A percentile compares a stretch with the other conserved stretches of the same genome.
phyloP scores from a whole-genome alignment of 2,888 invertebrate species.

The Meganola albula region DNA sequence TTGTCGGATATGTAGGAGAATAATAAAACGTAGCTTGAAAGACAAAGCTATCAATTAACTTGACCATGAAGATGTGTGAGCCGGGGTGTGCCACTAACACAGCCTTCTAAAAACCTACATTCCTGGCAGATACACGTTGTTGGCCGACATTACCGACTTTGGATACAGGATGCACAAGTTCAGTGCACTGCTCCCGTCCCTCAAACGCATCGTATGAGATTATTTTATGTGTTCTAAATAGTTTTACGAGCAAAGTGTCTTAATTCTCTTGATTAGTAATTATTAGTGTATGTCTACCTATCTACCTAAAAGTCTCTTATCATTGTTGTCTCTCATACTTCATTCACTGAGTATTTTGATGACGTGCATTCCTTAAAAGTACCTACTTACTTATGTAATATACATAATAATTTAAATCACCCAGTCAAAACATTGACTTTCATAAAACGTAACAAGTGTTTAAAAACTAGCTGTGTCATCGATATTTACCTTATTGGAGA shows the following conservation, averaged over 20 bases:
- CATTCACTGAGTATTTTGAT: conserved; percentile 14
- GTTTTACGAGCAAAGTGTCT: too few species aligned
- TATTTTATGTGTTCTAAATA: too few species aligned
- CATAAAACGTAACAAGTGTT: conserved; percentile 47
- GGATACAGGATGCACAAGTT: conserved; percentile 70
- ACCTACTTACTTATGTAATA: too few species aligned
- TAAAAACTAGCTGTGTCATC: too few species aligned
- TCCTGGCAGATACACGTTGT: conserved; percentile 61
- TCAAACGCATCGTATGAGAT: too few species aligned
- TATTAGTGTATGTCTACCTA: too few species aligned
- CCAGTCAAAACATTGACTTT: conserved; percentile 34
- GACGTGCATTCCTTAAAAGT: too few species aligned
- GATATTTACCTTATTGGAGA: too few species aligned
- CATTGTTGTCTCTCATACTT: conserved; percentile 8
- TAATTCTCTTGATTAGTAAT: too few species aligned
- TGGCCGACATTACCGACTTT: conserved; percentile 57
- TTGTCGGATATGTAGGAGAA: conserved; percentile 26
- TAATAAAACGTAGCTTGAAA: conserved; percentile 34
- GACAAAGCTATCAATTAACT: conserved; percentile 54
- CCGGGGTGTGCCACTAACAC: conserved; percentile 57
- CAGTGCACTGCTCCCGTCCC: conserved; percentile 55
- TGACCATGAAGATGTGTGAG: conserved; percentile 51
- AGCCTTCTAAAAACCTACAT: conserved; percentile 69
- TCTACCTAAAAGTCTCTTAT: too few species aligned
- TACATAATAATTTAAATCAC: too few species aligned